phyloP scores from a whole-genome alignment of 2,888 invertebrate species.

The Cryptocephalus primarius region DNA sequence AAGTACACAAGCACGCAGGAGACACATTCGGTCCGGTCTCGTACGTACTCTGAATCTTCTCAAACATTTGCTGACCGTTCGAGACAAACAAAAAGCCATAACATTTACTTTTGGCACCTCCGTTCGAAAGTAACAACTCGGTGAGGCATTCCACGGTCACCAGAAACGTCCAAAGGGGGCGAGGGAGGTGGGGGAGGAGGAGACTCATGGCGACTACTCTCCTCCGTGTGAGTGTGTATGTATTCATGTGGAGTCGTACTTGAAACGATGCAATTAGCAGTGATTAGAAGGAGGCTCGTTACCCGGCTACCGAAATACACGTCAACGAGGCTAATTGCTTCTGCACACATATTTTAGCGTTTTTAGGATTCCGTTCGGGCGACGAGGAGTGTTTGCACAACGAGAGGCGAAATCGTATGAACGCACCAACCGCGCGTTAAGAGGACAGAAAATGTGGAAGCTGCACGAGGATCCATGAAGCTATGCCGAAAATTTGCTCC shows the following conservation, averaged over 20 bases:
- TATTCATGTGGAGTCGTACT: constrained; percentile 14
- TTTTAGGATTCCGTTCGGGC: too few species aligned
- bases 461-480: too few species aligned
- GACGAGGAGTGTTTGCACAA: too few species aligned
- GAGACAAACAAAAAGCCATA: constrained; percentile 25
- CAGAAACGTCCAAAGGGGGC: constrained; percentile 14
- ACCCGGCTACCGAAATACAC: constrained; percentile 36
- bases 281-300: constrained; percentile 35
- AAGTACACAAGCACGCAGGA: too few species aligned
- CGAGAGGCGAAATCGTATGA: too few species aligned
- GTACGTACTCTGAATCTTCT: background rate
- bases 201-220: constrained; percentile 14
- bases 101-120: constrained; percentile 37
- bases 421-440: too few species aligned
- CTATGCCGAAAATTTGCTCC: too few species aligned
- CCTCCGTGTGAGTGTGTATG: too few species aligned
- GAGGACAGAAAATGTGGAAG: too few species aligned
- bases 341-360: background rate
- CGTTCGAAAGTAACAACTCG: constrained; percentile 35
- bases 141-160: constrained; percentile 32
- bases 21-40: too few species aligned
- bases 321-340: background rate
- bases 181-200: constrained; percentile 9
- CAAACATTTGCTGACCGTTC: background rate
- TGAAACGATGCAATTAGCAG: constrained; percentile 32